Evolutionary conservation across 2,797 vertebrate species (phyloP).

Genomic region (Helarctos malayanus): DNA sequence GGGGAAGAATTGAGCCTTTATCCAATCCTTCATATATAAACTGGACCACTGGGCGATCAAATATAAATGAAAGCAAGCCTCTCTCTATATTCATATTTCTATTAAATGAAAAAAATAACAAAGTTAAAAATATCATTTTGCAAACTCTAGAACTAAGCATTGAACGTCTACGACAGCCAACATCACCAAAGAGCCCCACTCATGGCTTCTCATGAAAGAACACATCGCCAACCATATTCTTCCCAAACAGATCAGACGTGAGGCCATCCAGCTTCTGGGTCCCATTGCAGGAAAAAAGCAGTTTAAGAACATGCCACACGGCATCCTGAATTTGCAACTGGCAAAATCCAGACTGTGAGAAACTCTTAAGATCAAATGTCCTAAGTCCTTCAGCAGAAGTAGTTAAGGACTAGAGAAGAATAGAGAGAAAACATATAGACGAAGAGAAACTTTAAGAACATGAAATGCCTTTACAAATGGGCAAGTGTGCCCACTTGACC

Average conservation of each 20-base stretch:
- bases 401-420: neutral
- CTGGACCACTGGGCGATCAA: neutral
- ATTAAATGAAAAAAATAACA: neutral
- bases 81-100: neutral
- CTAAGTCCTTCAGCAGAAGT: neutral
- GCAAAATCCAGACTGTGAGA: neutral
- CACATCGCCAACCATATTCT: neutral
- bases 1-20: neutral
- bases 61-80: neutral
- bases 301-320: fast-evolving
- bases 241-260: neutral
- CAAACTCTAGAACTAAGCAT: neutral
- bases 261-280: neutral
- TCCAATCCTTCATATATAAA: neutral
- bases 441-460: neutral
- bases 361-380: neutral
- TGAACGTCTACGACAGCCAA: neutral
- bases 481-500: no score
- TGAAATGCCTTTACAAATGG: neutral
- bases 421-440: neutral
- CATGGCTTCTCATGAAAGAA: neutral
- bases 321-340: neutral
- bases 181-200: neutral
- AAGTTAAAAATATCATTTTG: neutral
- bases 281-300: no score